Conservation (phyloP, 35 echinoderm and acorn worm species). For the Heliocidaris tuberculata region DNA sequence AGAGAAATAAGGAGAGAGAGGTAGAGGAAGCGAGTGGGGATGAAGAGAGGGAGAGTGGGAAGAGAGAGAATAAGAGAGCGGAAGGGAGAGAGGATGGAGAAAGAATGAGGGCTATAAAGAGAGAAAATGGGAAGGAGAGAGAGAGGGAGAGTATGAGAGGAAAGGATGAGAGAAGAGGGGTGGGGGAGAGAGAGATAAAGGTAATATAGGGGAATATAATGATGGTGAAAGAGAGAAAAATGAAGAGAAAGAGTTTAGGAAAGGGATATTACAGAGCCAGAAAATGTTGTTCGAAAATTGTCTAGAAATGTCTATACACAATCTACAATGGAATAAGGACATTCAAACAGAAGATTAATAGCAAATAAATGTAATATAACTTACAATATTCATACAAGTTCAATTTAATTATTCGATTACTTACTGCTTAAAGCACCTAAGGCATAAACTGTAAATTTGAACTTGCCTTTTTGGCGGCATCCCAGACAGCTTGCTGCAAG, state of each 20-base stretch:
- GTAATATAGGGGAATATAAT: neutral
- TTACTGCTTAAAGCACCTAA: no score
- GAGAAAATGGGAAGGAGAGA: no score
- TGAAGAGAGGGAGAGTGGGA: no score
- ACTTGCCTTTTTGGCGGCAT: slow-evolving; percentile 73
- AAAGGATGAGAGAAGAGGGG: neutral
- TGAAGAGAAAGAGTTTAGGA: neutral
- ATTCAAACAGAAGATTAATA: neutral
- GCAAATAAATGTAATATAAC: neutral
- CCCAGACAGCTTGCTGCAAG: slow-evolving; percentile 67
- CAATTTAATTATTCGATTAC: no score
- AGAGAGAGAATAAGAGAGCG: no score
- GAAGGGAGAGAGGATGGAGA: no score
- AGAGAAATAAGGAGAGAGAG: neutral
- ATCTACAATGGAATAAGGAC: neutral
- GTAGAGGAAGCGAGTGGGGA: no score
- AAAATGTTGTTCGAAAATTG: neutral
- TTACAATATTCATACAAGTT: no score
- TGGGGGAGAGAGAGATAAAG: neutral
- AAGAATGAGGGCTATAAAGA: neutral
- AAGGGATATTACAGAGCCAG: neutral
- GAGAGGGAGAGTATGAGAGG: neutral
- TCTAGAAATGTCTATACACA: no score
- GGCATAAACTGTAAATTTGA: neutral
- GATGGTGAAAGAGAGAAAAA: no score